phyloP scores from a whole-genome alignment of 1,140 invertebrate genomes.

The Drosophila cardini region DNA sequence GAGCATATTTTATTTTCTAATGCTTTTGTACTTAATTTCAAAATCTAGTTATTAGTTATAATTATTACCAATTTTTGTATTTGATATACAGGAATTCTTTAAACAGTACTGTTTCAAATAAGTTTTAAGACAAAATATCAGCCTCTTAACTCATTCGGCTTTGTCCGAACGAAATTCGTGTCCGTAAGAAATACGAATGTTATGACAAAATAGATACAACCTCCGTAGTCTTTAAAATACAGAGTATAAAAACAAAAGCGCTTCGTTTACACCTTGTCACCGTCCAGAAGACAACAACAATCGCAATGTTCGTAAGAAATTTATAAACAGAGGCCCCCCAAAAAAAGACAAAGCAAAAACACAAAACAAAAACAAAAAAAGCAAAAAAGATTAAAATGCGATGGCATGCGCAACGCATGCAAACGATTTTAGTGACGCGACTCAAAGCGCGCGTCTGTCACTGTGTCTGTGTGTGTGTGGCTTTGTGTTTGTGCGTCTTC shows the following conservation, averaged over 20 bases:
- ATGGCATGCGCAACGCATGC: slow-evolving; percentile 68
- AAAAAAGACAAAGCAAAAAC: slow-evolving; percentile 23
- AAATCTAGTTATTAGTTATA: too few relatives aligned
- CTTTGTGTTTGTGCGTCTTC: not conserved
- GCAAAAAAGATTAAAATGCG: slow-evolving; percentile 67
- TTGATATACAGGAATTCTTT: too few relatives aligned
- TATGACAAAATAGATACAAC: too few relatives aligned
- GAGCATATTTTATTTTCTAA: too few relatives aligned
- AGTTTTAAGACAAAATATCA: too few relatives aligned
- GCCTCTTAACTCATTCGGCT: too few relatives aligned
- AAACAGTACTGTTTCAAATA: too few relatives aligned
- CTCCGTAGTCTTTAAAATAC: too few relatives aligned
- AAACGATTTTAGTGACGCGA: slow-evolving; percentile 58
- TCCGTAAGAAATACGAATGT: too few relatives aligned
- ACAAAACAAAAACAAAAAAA: slow-evolving; percentile 26
- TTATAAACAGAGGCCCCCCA: slow-evolving; percentile 11
- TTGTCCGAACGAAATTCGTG: too few relatives aligned
- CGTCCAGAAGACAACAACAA: slow-evolving; percentile 63
- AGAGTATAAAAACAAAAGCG: slow-evolving; percentile 33
- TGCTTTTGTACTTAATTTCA: too few relatives aligned
- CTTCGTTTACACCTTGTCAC: slow-evolving; percentile 61
- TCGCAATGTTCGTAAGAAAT: slow-evolving; percentile 14
- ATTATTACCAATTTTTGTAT: too few relatives aligned
- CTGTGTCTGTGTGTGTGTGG: slow-evolving; percentile 18
- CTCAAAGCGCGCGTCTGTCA: not conserved